Conservation (phyloP, 2,888 invertebrate genomes). For the Sinodicranocentrus sp. region DNA sequence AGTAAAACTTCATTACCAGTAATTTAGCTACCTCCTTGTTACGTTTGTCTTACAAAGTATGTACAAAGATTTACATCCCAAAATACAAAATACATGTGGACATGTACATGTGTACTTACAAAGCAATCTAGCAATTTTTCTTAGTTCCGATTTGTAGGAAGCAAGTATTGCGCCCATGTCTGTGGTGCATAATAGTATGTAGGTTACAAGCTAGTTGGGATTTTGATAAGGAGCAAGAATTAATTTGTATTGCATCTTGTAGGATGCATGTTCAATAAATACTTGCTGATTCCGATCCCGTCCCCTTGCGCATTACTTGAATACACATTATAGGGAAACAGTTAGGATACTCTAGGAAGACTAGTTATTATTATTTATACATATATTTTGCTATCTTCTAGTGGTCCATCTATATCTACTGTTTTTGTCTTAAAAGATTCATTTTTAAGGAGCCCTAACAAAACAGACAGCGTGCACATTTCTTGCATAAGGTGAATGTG, state of each 20-base stretch:
- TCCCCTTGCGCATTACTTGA: no score
- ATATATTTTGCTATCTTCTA: background rate
- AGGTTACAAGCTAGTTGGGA: background rate
- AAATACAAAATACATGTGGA: background rate
- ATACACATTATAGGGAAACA: no score
- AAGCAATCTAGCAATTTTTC: background rate
- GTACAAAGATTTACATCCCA: background rate
- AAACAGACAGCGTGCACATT: no score
- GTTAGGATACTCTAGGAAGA: no score
- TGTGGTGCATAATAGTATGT: background rate
- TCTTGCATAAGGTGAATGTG: no score
- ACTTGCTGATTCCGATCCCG: background rate
- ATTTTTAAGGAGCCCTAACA: slow-evolving; percentile 8
- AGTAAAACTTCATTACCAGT: slow-evolving; percentile 31
- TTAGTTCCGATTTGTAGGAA: slow-evolving; percentile 48
- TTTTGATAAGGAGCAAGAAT: background rate
- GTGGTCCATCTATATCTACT: background rate
- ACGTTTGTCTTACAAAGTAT: background rate
- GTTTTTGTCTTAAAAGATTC: background rate
- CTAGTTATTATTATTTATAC: no score
- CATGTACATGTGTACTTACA: background rate
- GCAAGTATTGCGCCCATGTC: background rate
- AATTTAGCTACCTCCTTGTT: background rate
- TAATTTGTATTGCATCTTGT: slow-evolving; percentile 28
- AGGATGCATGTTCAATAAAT: slow-evolving; percentile 12